phyloP scores from a whole-genome alignment of 37 sponge, comb jelly and placozoan species.

The Diacarnus erythraeanus region DNA sequence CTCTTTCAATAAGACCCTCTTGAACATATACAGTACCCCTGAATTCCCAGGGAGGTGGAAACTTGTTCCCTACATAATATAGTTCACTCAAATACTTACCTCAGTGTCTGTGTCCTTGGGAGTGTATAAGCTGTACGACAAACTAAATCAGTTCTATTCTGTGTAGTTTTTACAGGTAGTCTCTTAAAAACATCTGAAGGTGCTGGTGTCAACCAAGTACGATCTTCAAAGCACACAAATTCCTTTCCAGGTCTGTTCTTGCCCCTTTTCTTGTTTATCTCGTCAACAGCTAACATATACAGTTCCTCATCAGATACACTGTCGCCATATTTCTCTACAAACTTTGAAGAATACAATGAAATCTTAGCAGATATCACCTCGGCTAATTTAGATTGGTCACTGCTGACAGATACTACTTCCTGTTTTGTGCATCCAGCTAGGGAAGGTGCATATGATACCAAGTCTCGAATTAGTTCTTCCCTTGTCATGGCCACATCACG shows the following conservation, averaged over 20 bases:
- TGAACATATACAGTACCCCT: no score
- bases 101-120: no score
- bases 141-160: no score
- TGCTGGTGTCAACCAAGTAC: no score
- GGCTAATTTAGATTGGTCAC: background rate
- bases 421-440: constrained; percentile 18
- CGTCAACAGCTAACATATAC: constrained; percentile 11
- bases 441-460: constrained; percentile 31
- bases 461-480: constrained; percentile 36
- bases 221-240: constrained; percentile 16
- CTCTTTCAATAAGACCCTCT: no score
- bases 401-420: background rate
- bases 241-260: background rate
- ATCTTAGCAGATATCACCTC: constrained; percentile 11
- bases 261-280: constrained; percentile 11
- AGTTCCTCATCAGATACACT: constrained; percentile 42
- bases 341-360: background rate
- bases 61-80: no score
- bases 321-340: background rate
- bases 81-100: no score
- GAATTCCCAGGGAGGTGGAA: no score
- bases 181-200: no score
- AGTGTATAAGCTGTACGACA: no score
- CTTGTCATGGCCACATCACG: constrained; percentile 18
- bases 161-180: no score